A percentile compares a stretch with the other conserved stretches of the same genome.
These are phyloP conservation scores for Geopemphigus sp. DNA, from an alignment of 1,140 invertebrate species.

Conservation along the genomic window DNA sequence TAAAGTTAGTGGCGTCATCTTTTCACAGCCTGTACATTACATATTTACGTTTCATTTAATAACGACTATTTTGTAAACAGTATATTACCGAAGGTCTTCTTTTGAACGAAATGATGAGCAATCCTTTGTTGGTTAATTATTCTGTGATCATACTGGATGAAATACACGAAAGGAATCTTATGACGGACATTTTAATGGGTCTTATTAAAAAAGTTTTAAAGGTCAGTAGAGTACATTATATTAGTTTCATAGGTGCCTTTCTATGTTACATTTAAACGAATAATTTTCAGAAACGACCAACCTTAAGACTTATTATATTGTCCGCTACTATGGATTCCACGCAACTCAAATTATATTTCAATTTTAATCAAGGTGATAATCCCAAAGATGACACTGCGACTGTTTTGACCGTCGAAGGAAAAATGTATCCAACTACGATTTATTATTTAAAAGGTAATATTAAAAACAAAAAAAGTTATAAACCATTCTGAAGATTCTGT, in stretches of 20 bases:
- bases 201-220: slow-evolving; percentile 88
- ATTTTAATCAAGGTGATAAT: slow-evolving; percentile 63
- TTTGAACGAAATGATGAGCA: slow-evolving; percentile 89
- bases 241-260: neutral
- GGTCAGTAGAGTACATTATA: slow-evolving; percentile 58
- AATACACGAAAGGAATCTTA: slow-evolving; percentile 89
- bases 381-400: slow-evolving; percentile 69
- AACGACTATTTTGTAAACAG: slow-evolving; percentile 57
- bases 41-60: neutral
- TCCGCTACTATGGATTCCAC: slow-evolving; percentile 95
- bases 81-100: slow-evolving; percentile 96
- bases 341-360: slow-evolving; percentile 84
- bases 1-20: slow-evolving; percentile 64
- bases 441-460: slow-evolving; percentile 71
- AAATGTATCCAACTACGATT: slow-evolving; percentile 83
- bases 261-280: neutral
- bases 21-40: no score
- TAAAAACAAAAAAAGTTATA: no score
- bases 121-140: slow-evolving; percentile 87
- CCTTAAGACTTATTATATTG: slow-evolving; percentile 82
- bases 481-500: no score
- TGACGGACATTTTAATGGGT: slow-evolving; percentile 93
- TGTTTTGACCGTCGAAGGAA: slow-evolving; percentile 85
- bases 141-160: slow-evolving; percentile 92
- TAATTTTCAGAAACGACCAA: slow-evolving; percentile 72